A percentile compares a stretch with the other conserved stretches of the same genome.
Evolutionary conservation across 2,888 invertebrate genomes (phyloP).

Genomic region (Taenaris catops): DNA sequence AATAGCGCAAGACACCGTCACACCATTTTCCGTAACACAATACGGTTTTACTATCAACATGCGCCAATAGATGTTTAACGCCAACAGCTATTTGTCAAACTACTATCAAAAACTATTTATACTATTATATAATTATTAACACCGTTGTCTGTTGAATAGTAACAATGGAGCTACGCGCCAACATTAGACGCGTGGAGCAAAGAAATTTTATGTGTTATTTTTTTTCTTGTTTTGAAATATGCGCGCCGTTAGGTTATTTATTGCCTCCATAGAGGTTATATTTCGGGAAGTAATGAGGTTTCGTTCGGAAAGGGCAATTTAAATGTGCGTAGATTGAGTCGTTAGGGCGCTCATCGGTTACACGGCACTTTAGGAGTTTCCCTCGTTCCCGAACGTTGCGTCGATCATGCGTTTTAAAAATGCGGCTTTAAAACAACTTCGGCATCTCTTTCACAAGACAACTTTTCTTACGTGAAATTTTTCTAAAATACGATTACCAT

Average conservation of each 20-base stretch:
- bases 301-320: slow-evolving; percentile 77
- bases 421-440: slow-evolving; percentile 13
- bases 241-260: slow-evolving; percentile 77
- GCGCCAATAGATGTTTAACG: no score
- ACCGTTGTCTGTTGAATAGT: slow-evolving; percentile 1
- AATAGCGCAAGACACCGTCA: no score
- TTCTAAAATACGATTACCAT: no score
- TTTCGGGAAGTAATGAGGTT: slow-evolving; percentile 78
- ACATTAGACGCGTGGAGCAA: slow-evolving; percentile 70
- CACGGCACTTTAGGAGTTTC: slow-evolving; percentile 37
- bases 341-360: slow-evolving; percentile 55
- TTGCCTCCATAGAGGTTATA: slow-evolving; percentile 76
- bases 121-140: no score
- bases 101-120: no score
- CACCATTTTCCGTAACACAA: no score
- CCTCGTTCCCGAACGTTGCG: slow-evolving; percentile 32
- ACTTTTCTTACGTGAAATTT: no score
- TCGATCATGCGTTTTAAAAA: slow-evolving; percentile 23
- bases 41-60: no score
- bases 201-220: slow-evolving; percentile 76
- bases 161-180: slow-evolving; percentile 46
- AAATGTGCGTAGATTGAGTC: slow-evolving; percentile 76
- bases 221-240: slow-evolving; percentile 79
- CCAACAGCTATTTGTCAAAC: no score
- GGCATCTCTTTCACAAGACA: no score